These are phyloP conservation scores for Sycophila texana DNA, from an alignment of 2,888 invertebrate genomes.

Conservation along the genomic window DNA sequence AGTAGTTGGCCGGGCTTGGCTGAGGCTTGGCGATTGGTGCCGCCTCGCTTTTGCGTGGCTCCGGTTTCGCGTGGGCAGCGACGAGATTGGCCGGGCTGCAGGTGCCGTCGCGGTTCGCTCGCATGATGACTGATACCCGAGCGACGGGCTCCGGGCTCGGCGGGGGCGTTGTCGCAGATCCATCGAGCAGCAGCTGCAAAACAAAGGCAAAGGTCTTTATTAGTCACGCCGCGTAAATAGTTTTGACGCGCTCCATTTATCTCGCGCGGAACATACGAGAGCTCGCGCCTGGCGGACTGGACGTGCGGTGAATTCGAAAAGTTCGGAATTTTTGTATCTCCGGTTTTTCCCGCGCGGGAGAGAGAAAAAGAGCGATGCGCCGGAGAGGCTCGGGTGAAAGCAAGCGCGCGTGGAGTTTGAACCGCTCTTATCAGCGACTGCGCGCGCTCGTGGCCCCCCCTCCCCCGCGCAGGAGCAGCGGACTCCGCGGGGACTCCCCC, in stretches of 20 bases:
- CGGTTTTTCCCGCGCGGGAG: neutral
- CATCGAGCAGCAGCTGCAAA: slow-evolving; percentile 75
- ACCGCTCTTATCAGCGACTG: neutral
- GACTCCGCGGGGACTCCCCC: too few relatives aligned
- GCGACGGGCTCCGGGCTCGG: slow-evolving; percentile 64
- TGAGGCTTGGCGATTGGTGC: neutral
- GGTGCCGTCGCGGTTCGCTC: slow-evolving; percentile 88
- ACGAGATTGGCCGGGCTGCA: slow-evolving; percentile 75
- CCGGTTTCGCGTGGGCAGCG: neutral
- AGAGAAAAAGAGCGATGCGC: too few relatives aligned
- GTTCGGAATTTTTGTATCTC: neutral
- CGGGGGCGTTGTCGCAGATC: slow-evolving; percentile 76
- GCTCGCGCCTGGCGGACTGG: too few relatives aligned
- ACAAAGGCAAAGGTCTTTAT: neutral
- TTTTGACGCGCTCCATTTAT: too few relatives aligned
- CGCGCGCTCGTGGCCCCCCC: neutral
- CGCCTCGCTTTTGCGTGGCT: neutral
- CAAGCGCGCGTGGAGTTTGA: neutral
- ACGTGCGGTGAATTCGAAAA: neutral
- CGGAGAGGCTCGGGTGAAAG: too few relatives aligned
- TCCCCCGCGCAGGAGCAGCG: too few relatives aligned
- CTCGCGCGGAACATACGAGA: too few relatives aligned
- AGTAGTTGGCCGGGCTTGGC: slow-evolving; percentile 15
- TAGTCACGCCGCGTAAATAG: neutral
- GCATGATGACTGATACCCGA: slow-evolving; percentile 89